Evolutionary conservation across 2,113 vertebrate species (phyloP), one percentile per base, ranked within the genome.

Genomic region (Sebastes schlegelii): DNA sequence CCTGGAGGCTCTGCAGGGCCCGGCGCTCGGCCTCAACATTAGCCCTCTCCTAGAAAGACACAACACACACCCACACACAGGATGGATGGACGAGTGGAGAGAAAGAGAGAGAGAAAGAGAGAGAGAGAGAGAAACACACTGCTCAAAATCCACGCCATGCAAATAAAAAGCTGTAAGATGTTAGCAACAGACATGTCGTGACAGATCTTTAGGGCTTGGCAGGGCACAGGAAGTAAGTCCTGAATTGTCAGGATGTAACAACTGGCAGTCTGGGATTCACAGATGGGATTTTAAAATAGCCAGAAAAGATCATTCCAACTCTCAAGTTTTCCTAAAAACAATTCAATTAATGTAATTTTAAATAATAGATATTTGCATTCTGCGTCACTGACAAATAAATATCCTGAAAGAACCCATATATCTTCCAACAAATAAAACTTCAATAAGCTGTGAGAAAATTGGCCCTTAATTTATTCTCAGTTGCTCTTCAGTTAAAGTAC

Each of bases 11-110:
- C 95, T 97, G 96, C 94, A 99, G 96, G 93, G 96, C 96, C 94
- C 95, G 96, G 89, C 96, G 96, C 95, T 97, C 97, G 13, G 95
- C 95, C 93, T 97, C 98, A 94, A 99, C 94, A 93, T 97, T 97
- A 95, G 96, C 97, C 94, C 97, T 98, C 92, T 97, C 98, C 98
- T 99, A 95, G 96, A 96, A 91, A 91, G 72, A 92, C 88, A 91
- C 82, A 16, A 90, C 84, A 91, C 91, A 90, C 88, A 83, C 79
- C 58, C 87, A 91, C 85, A 92, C 87, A 91, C 67, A 89, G 83
- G 57, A 90, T 75, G 83, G 88, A 89, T 79, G 81, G 90, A 81
- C 51, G 58, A 74, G 65, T 34, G 54, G 64, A 61, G 74, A 71
- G 66, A 72, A 9, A 66, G 40, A 67, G 23, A 64, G 43, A 79